Evolutionary conservation across 2,113 vertebrate species (phyloP), one percentile per base, ranked within the genome.

Genomic region (Varanus komodoensis): DNA sequence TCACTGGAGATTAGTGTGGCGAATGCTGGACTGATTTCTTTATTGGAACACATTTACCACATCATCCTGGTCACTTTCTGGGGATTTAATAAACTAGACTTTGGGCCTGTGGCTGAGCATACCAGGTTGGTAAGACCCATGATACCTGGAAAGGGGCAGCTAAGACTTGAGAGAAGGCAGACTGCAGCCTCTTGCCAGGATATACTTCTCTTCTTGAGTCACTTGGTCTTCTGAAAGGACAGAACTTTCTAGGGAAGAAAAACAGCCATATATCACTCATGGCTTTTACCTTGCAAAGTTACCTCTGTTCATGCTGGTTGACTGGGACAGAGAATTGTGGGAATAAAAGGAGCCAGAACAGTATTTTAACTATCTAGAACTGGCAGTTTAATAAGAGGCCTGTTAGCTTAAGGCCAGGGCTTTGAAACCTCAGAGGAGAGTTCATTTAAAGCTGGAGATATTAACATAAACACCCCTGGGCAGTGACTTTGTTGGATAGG

Each of bases 361-460:
- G 44, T 83, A 84, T 83, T 87, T 91, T 84, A 84, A 86, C 12
- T 86, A 88, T 93, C 95, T 93, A 68, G 68, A 94, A 85, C 61
- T 94, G 93, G 92, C 93, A 94, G 82, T 96, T 96, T 94, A 96
- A 92, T 96, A 91, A 93, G 90, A 91, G 93, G 86, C 89, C 92
- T 93, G 91, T 90, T 92, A 92, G 91, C 94, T 95, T 95, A 92
- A 94, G 93, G 92, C 88, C 91, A 0, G 92, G 95, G 90, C 87
- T 82, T 93, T 79, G 64, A 1, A 5, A 48, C 92, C 95, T 94
- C 94, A 75, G 74, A 95, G 94, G 94, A 95, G 87, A 94, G 92
- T 89, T 94, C 82, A 87, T 92, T 89, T 44, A 89, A 95, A 95
- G 64, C 93, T 92, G 87, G 12, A 91, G 91, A 93, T 91, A 92